Conservation (phyloP, 2,888 invertebrate genomes). For the Epirrhoe alternata region DNA sequence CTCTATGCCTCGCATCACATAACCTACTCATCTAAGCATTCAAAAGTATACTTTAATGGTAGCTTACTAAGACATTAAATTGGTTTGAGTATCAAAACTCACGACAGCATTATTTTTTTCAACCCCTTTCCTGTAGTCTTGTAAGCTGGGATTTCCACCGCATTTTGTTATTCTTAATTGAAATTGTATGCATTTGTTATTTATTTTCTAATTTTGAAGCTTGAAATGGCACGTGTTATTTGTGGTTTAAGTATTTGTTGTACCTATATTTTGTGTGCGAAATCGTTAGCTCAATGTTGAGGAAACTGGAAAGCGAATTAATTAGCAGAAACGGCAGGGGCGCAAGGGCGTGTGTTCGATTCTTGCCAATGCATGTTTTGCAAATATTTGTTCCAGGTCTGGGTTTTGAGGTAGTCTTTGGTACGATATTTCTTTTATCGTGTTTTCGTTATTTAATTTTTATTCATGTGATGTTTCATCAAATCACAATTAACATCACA, state of each 20-base stretch:
- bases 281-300: neutral
- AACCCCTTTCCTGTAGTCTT: conserved; percentile 28
- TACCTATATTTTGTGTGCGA: neutral
- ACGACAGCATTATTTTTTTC: neutral
- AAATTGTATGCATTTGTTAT: conserved; percentile 17
- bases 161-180: conserved; percentile 4
- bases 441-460: neutral
- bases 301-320: neutral
- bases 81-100: neutral
- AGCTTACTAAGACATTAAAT: neutral
- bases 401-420: too few relatives aligned
- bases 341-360: too few relatives aligned
- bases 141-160: conserved; percentile 20
- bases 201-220: conserved; percentile 6
- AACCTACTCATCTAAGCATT: neutral
- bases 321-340: too few relatives aligned
- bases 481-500: neutral
- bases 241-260: neutral
- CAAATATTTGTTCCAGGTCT: too few relatives aligned
- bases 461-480: neutral
- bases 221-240: too few relatives aligned
- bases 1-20: neutral
- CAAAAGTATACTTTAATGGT: neutral
- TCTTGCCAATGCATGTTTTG: too few relatives aligned
- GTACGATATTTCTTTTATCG: too few relatives aligned